These are phyloP conservation scores for Caretta caretta DNA, from an alignment of 2,113 vertebrate species.

Conservation along the genomic window DNA sequence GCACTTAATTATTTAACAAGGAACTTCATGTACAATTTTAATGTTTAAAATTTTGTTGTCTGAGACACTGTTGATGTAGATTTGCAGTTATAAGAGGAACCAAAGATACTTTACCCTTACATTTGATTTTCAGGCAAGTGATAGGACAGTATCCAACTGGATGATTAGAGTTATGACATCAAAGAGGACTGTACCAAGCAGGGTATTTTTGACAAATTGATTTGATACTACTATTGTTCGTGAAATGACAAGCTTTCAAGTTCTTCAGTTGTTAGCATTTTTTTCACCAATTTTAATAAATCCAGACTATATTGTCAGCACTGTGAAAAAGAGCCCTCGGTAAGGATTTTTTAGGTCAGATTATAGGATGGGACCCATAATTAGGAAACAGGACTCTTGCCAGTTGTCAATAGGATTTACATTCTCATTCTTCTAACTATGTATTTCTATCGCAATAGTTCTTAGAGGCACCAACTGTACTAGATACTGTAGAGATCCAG, in stretches of 20 bases:
- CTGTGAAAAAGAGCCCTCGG: neutral
- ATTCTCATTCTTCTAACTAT: neutral
- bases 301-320: neutral
- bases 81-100: neutral
- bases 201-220: neutral
- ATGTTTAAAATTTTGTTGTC: neutral
- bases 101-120: neutral
- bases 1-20: neutral
- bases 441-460: neutral
- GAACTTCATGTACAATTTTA: neutral
- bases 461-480: neutral
- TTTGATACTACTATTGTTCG: neutral
- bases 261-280: too few species aligned
- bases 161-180: neutral
- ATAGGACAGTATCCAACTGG: neutral
- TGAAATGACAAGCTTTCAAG: neutral
- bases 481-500: neutral
- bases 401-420: neutral
- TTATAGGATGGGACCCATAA: neutral
- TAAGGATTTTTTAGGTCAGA: neutral
- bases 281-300: neutral
- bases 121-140: neutral
- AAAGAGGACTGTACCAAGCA: neutral
- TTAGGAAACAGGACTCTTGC: neutral
- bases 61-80: neutral